Conservation (phyloP, 2,113 vertebrate genomes). For the Damaliscus lunatus region DNA sequence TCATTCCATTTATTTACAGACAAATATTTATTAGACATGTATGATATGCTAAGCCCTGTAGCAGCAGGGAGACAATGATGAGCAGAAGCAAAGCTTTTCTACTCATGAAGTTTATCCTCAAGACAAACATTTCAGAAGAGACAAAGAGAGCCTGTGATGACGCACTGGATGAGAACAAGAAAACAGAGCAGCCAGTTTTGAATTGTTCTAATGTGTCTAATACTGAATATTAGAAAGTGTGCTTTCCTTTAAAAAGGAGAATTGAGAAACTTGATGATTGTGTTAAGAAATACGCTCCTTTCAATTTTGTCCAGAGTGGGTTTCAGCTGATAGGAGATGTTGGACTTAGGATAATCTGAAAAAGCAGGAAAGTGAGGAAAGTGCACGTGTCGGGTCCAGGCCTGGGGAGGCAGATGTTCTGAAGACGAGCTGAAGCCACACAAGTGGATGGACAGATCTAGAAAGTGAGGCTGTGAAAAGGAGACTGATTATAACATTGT, state of each 20-base stretch:
- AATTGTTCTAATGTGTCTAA: neutral
- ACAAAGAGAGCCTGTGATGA: neutral
- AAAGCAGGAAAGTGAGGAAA: neutral
- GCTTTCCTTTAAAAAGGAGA: neutral
- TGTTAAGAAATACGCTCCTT: neutral
- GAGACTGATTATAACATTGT: rapidly evolving
- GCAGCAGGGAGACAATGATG: neutral
- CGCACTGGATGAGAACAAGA: neutral
- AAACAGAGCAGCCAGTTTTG: rapidly evolving
- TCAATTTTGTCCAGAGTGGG: neutral
- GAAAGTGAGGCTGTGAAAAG: rapidly evolving
- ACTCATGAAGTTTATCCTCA: neutral
- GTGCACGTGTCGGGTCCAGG: neutral
- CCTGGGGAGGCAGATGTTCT: neutral
- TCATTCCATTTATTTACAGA: neutral
- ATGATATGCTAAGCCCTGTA: neutral
- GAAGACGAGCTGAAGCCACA: neutral
- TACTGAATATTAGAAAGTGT: neutral
- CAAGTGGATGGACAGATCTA: neutral
- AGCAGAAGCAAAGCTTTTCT: neutral
- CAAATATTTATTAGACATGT: neutral
- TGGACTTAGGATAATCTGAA: neutral
- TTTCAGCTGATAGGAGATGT: neutral
- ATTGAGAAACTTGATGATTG: neutral
- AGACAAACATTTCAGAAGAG: neutral